Evolutionary conservation across 2,113 vertebrate genomes (phyloP).

Genomic region (Tetrax tetrax): DNA sequence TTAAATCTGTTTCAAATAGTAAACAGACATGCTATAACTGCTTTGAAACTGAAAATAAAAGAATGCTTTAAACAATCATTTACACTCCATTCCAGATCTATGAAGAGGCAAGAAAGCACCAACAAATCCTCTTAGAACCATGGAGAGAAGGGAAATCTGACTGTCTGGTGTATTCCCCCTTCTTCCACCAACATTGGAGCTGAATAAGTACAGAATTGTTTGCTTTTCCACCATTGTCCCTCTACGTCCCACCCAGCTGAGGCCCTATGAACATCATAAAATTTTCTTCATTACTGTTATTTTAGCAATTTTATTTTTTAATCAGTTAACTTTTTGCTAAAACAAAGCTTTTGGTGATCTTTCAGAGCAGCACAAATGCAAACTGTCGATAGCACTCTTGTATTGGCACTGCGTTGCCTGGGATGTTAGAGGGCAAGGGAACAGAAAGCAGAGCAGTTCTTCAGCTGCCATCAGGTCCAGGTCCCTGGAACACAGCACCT

Average conservation of each 20-base stretch:
- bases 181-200: background rate
- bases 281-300: background rate
- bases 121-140: background rate
- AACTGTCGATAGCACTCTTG: fast-evolving
- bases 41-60: background rate
- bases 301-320: background rate
- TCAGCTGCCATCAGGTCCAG: background rate
- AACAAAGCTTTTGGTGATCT: background rate
- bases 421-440: background rate
- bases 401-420: background rate
- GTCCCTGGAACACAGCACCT: background rate
- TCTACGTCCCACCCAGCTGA: background rate
- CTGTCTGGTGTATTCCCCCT: background rate
- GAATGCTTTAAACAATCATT: background rate
- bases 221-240: background rate
- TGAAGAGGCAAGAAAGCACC: background rate
- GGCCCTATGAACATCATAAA: background rate
- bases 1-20: background rate
- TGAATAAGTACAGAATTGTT: background rate
- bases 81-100: background rate
- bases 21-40: background rate
- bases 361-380: background rate
- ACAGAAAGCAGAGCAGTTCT: background rate
- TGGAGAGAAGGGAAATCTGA: background rate
- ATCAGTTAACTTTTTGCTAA: background rate